Conservation (phyloP, 2,113 vertebrate species). For the Tinamus guttatus region DNA sequence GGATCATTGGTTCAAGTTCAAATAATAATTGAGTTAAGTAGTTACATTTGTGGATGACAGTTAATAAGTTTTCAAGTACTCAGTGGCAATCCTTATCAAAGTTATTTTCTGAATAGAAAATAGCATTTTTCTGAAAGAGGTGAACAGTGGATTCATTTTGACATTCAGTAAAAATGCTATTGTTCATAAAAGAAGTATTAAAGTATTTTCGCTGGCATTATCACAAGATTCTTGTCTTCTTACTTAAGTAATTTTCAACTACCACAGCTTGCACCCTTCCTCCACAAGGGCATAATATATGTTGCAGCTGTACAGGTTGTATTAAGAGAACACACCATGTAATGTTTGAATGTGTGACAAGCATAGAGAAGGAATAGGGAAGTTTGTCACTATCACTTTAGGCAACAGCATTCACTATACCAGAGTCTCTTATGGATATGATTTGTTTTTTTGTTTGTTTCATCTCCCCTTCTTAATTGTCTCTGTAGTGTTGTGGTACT, state of each 20-base stretch:
- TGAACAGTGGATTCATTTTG: neutral
- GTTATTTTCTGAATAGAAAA: slow-evolving; percentile 5
- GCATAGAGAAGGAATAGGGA: neutral
- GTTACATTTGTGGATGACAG: neutral
- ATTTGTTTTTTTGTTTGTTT: neutral
- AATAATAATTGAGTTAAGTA: slow-evolving; percentile 48
- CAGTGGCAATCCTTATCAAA: neutral
- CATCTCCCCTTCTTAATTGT: neutral
- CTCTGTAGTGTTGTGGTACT: neutral
- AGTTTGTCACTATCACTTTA: neutral
- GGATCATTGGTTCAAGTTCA: slow-evolving; percentile 29
- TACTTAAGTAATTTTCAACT: neutral
- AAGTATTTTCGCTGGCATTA: neutral
- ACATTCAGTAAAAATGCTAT: neutral
- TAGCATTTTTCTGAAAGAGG: neutral
- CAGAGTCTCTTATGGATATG: neutral
- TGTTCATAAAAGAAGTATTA: neutral
- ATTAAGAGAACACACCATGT: neutral
- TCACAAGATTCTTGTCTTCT: neutral
- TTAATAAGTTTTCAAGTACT: slow-evolving; percentile 55
- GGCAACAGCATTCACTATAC: neutral
- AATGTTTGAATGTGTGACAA: neutral
- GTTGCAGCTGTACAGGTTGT: neutral
- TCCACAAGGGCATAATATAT: neutral
- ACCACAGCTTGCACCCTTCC: neutral